Evolutionary conservation across 2,888 invertebrate species (phyloP), one percentile per base, ranked within the genome.

Genomic region (Caenorhabditis imperialis): DNA sequence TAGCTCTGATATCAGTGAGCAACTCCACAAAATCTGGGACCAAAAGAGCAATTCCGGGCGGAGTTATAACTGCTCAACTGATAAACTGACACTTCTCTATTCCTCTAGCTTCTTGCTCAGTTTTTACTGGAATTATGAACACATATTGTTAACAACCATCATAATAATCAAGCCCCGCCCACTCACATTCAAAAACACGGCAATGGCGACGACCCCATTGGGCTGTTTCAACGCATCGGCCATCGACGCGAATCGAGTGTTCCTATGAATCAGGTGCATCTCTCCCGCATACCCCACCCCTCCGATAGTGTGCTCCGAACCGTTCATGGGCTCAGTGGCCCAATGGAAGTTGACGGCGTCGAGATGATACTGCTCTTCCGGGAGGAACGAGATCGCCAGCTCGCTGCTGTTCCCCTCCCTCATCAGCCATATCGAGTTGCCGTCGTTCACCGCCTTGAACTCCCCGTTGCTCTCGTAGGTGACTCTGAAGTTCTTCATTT

Each of bases 261-360:
- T 88, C 22, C 84, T 76, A 69, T 88, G 88, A 7, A 88, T 81
- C 16, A 88, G 72, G 67, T 88, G 87, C 23, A 88, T 65, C 71
- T 88, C 86, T 6, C 86, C 87, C 3, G 87, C 88, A 71, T 88
- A 88, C 7, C 88, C 88, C 40, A 86, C 85, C 16, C 88, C 88
- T 16, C 85, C 88, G 45, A 88, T 84, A 1, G 82, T 82, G 69
- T 88, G 88, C 53, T 88, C 86, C 0, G 84, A 84, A 35, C 88
- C 88, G 58, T 88, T 87, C 87, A 88, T 88, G 7, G 87, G 86
- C 61, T 88, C 88, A 16, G 84, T 86, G 18, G 85, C 87, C 83
- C 85, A 87, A 55, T 87, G 87, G 53, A 84, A 84, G 48, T 78
- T 84, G 63, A 87, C 78, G 4, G 75, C 67, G 51, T 87, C 85